A percentile compares a stretch with the other conserved stretches of the same genome.
Evolutionary conservation across 2,888 invertebrate species (phyloP).

Genomic region (Celastrina argiolus): DNA sequence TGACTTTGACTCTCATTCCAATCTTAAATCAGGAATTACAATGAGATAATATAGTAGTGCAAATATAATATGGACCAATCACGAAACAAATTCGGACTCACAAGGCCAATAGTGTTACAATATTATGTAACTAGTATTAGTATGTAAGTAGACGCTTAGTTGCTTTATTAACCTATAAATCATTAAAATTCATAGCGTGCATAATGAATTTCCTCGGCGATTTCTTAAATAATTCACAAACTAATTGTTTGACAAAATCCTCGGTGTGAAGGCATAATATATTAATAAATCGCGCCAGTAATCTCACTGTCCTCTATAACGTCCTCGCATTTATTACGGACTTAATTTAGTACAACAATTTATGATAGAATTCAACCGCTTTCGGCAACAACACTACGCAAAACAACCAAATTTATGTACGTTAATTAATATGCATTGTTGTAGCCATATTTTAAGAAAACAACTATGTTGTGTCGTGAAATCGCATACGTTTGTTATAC

Average conservation of each 20-base stretch:
- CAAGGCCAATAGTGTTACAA: neutral
- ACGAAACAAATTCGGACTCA: neutral
- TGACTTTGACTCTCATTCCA: too few relatives aligned
- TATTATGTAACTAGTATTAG: neutral
- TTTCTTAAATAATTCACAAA: constrained; percentile 15
- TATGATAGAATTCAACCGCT: constrained; percentile 43
- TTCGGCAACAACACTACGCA: constrained; percentile 30
- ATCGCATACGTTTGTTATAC: neutral
- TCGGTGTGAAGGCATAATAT: constrained; percentile 18
- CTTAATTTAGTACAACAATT: constrained; percentile 45
- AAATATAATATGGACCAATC: neutral
- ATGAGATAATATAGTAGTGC: too few relatives aligned
- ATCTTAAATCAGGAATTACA: too few relatives aligned
- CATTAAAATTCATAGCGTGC: constrained; percentile 7
- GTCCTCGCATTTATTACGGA: constrained; percentile 43
- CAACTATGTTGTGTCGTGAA: neutral
- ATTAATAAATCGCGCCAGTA: constrained; percentile 51
- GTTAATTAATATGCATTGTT: constrained; percentile 13
- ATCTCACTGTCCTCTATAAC: constrained; percentile 48
- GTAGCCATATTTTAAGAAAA: constrained; percentile 6
- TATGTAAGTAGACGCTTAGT: too few relatives aligned
- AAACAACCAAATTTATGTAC: constrained; percentile 32
- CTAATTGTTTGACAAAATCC: constrained; percentile 21
- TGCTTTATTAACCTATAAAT: constrained; percentile 14
- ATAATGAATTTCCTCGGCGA: constrained; percentile 3